Evolutionary conservation across 2,113 vertebrate genomes (phyloP), one percentile per base, ranked within the genome.

Genomic region (Theropithecus gelada): DNA sequence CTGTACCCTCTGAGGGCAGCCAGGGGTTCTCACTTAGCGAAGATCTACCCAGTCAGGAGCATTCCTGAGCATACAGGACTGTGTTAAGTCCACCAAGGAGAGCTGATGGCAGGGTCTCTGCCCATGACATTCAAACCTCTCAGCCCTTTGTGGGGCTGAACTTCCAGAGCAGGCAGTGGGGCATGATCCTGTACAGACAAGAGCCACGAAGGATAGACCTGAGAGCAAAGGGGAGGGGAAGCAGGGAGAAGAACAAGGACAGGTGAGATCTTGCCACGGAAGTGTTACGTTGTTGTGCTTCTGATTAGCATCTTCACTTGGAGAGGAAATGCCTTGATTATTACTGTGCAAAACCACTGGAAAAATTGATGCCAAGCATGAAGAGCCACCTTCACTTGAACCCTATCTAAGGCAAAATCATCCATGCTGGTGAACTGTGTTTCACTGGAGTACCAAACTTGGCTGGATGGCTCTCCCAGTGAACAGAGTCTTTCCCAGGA

Each of bases 291-390:
- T 0, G 20, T 43, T 45, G 27, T 16, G 27, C 68, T 80, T 38
- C 8, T 2, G 23, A 14, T 50, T 3, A 52, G 45, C 38, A 86
- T 8, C 78, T 52, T 80, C 9, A 2, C 8, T 59, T 45, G 72
- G 64, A 70, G 10, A 68, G 20, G 59, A 82, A 81, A 72, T 5
- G 9, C 38, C 23, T 40, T 30, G 11, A 76, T 35, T 32, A 57
- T n/a, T 59, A 38, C 68, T 52, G 48, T 20, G 2, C n/a, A 78
- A 90, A 90, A 68, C 12, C 66, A 38, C 4, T 57, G 23, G 64
- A 76, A 43, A 81, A 94, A 82, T n/a, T 38, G 64, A 88, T 10
- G 59, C 32, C 43, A 93, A 38, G 50, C 38, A 22, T 22, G 57
- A 82, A 81, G 79, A 92, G 68, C 52, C 25, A 13, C 52, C 86